A percentile compares a stretch with the other conserved stretches of the same genome.
Conservation (phyloP, 2,113 vertebrate species). For the Hemibagrus wyckioides region DNA sequence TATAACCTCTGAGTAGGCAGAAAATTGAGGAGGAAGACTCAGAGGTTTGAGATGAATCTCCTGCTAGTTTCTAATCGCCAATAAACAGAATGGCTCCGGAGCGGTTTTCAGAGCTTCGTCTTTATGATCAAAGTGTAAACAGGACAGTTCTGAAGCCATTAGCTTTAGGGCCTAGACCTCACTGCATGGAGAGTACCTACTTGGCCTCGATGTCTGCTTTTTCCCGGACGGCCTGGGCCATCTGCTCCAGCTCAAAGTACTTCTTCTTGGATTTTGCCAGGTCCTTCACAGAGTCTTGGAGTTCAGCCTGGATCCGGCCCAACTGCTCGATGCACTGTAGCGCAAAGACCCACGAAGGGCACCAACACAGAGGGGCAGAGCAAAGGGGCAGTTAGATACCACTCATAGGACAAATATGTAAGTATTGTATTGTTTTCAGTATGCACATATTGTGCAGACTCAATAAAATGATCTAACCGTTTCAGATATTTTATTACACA, state of each 20-base stretch:
- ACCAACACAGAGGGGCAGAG: not conserved
- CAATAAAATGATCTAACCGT: not conserved
- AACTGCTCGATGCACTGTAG: slow-evolving; percentile 92
- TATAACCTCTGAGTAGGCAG: not conserved
- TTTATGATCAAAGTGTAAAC: not conserved
- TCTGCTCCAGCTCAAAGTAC: slow-evolving; percentile 97
- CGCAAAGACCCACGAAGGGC: slow-evolving; percentile 26
- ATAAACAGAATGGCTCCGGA: slow-evolving; percentile 18
- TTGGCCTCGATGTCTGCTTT: slow-evolving; percentile 98
- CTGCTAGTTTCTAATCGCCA: slow-evolving; percentile 7
- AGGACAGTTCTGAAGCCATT: not conserved
- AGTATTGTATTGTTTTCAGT: not conserved
- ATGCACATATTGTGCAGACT: not conserved
- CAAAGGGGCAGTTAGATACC: not conserved
- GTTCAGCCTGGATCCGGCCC: slow-evolving; percentile 91
- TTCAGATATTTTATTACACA: not conserved
- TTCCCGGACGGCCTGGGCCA: slow-evolving; percentile 94
- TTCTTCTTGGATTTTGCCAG: slow-evolving; percentile 99
- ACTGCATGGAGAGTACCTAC: slow-evolving; percentile 74
- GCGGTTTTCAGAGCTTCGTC: not conserved
- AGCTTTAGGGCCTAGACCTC: slow-evolving; percentile 4
- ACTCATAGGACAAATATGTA: not conserved
- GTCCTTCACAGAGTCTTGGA: slow-evolving; percentile 97
- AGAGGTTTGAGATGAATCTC: not conserved
- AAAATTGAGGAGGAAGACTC: slow-evolving; percentile 9